Evolutionary conservation across 2,888 invertebrate species (phyloP).

Genomic region (Rhopalosiphum nymphaeae): DNA sequence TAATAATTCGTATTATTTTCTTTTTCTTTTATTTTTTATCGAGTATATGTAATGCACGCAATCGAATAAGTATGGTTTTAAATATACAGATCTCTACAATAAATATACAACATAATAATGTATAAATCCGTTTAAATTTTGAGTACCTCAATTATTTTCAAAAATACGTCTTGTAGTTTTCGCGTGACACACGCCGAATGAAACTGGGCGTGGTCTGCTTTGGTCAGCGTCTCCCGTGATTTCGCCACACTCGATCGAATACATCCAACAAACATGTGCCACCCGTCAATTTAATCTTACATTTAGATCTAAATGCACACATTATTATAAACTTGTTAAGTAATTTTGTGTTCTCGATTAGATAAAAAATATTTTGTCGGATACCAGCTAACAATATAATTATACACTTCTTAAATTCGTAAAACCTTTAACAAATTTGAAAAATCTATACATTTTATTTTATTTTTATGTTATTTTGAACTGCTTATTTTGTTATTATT

Average conservation of each 20-base stretch:
- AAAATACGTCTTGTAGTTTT: neutral
- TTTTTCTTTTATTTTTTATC: neutral
- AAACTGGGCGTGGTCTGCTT: neutral
- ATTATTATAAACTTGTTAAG: too few species aligned
- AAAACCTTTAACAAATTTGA: too few species aligned
- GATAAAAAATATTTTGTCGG: too few species aligned
- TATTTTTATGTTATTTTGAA: too few species aligned
- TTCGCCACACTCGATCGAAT: neutral
- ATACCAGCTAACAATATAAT: too few species aligned
- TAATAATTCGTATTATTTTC: neutral
- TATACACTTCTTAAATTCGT: too few species aligned
- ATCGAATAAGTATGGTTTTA: neutral
- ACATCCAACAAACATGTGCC: neutral
- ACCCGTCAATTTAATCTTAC: neutral
- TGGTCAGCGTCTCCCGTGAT: neutral
- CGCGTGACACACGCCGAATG: neutral
- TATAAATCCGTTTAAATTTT: neutral
- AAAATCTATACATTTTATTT: too few species aligned
- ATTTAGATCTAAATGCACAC: neutral
- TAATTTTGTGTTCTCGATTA: too few species aligned
- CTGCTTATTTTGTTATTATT: too few species aligned
- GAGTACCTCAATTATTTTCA: neutral
- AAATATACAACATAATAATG: neutral
- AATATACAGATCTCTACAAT: neutral
- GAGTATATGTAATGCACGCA: neutral